Evolutionary conservation across 2,113 vertebrate genomes (phyloP).

Genomic region (Capreolus pygargus): DNA sequence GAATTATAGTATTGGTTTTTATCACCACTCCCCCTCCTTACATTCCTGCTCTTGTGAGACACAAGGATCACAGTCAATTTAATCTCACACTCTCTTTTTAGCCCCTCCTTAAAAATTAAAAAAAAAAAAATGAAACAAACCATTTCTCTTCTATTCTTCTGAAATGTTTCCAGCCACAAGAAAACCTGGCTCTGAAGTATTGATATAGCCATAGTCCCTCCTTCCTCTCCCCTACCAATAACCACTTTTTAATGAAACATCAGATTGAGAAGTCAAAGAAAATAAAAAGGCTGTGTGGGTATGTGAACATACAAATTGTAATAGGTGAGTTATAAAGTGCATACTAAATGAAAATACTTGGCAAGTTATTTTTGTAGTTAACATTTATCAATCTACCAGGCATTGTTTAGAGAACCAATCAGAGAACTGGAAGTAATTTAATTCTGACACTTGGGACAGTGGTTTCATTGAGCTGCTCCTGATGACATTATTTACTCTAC

Average conservation of each 20-base stretch:
- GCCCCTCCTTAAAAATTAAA: not conserved
- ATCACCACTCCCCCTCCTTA: constrained; percentile 71
- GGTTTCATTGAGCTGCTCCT: not conserved
- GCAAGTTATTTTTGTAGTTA: not conserved
- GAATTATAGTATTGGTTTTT: constrained; percentile 34
- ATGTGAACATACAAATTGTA: not conserved
- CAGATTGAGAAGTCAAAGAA: not conserved
- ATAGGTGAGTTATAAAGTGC: not conserved
- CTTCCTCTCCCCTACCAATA: not conserved
- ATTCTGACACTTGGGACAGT: not conserved
- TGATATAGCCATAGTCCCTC: not conserved
- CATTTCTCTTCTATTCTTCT: not conserved
- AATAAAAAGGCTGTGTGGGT: not conserved
- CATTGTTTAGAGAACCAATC: not conserved
- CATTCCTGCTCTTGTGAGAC: constrained; percentile 48
- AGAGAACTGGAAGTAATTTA: not conserved
- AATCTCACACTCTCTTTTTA: not conserved
- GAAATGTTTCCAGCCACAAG: not conserved
- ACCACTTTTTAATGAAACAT: not conserved
- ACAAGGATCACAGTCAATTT: constrained; percentile 41
- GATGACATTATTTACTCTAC: not conserved
- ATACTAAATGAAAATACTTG: not conserved
- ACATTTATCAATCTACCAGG: not conserved
- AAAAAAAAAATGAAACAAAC: not conserved
- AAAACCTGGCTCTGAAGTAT: not conserved